Conservation (phyloP, 2,113 vertebrate genomes). For the Anthoscopus minutus region DNA sequence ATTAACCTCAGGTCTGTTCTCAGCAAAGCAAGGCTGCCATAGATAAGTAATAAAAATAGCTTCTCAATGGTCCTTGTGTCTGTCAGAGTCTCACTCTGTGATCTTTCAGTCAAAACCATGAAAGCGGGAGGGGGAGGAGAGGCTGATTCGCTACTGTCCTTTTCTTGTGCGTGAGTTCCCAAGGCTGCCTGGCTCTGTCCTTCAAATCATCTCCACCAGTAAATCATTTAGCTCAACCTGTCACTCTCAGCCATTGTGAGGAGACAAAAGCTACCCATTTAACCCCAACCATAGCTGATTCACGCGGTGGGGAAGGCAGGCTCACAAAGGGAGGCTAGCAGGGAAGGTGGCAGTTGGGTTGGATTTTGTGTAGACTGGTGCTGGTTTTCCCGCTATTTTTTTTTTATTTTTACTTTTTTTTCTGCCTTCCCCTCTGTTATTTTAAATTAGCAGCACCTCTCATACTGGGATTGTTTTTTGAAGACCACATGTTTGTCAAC, state of each 20-base stretch:
- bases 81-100: constrained; percentile 36
- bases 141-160: constrained; percentile 35
- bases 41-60: constrained; percentile 57
- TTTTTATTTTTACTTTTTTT: neutral
- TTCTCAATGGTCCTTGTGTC: constrained; percentile 54
- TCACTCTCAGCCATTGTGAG: constrained; percentile 60
- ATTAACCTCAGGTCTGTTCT: constrained; percentile 52
- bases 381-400: constrained; percentile 4
- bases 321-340: constrained; percentile 42
- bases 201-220: constrained; percentile 66
- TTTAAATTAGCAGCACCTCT: constrained; percentile 45
- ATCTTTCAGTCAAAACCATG: constrained; percentile 60
- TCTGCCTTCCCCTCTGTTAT: neutral
- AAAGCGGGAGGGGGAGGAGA: neutral
- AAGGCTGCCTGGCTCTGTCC: constrained; percentile 57
- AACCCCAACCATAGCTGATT: constrained; percentile 68
- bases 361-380: constrained; percentile 29
- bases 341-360: constrained; percentile 54
- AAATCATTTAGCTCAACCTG: constrained; percentile 68
- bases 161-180: constrained; percentile 48
- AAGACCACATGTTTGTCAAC: constrained; percentile 56
- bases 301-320: constrained; percentile 44
- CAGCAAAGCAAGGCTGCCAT: constrained; percentile 39
- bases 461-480: constrained; percentile 30
- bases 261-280: constrained; percentile 69